These are phyloP conservation scores for Petaurus breviceps DNA, from an alignment of 2,113 vertebrate species.

Conservation along the genomic window DNA sequence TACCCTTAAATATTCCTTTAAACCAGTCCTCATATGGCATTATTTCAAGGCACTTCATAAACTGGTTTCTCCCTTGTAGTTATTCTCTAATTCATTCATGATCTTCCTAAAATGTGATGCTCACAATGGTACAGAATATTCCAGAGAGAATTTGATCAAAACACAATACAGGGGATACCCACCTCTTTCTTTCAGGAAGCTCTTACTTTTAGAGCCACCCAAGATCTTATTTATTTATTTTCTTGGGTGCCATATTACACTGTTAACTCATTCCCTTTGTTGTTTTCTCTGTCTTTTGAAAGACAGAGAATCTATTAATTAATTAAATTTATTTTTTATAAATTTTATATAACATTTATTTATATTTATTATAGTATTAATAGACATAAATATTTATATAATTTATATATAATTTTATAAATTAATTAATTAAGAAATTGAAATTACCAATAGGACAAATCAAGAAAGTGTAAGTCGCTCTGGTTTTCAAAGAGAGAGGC, in stretches of 20 bases:
- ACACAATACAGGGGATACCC: neutral
- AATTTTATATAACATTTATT: too few species aligned
- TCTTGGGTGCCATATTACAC: neutral
- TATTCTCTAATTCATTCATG: neutral
- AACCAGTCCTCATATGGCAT: neutral
- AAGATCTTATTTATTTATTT: neutral
- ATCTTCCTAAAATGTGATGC: neutral
- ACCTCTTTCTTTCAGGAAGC: neutral
- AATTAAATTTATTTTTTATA: too few species aligned
- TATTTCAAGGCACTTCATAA: neutral
- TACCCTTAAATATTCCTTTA: neutral
- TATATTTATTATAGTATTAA: too few species aligned
- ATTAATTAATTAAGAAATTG: too few species aligned
- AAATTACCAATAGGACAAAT: neutral
- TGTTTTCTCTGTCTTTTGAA: neutral
- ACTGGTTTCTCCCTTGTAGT: neutral
- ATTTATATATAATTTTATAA: too few species aligned
- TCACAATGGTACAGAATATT: neutral
- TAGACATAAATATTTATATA: too few species aligned
- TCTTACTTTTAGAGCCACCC: neutral
- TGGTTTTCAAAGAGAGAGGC: neutral
- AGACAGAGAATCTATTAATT: too few species aligned
- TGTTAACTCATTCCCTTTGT: neutral
- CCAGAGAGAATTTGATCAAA: neutral
- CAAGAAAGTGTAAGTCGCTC: neutral